Evolutionary conservation across 1,140 invertebrate species (phyloP).

Genomic region (Bombus huntii): DNA sequence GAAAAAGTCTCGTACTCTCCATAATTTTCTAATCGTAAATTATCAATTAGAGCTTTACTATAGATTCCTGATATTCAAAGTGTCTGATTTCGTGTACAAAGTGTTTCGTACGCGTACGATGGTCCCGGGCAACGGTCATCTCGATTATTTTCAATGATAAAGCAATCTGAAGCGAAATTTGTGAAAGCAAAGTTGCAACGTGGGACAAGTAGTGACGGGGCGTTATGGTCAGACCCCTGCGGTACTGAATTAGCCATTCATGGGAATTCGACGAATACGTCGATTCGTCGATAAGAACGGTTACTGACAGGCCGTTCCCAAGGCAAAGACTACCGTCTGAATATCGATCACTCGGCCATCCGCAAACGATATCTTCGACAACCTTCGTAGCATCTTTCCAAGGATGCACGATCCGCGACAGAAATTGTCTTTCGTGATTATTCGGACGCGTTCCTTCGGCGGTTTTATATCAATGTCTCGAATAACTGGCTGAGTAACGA

Average conservation of each 20-base stretch:
- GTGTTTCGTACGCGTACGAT: too few species aligned
- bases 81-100: too few species aligned
- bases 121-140: too few species aligned
- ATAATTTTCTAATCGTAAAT: too few species aligned
- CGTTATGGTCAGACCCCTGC: slow-evolving; percentile 28
- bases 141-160: background rate
- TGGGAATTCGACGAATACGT: slow-evolving; percentile 33
- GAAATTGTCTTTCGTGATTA: background rate
- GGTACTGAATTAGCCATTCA: slow-evolving; percentile 31
- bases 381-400: background rate
- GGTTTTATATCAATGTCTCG: background rate
- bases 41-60: too few species aligned
- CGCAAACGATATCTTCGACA: slow-evolving; percentile 13
- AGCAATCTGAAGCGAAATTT: background rate
- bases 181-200: background rate
- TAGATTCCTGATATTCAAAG: too few species aligned
- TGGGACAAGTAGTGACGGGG: slow-evolving; percentile 5
- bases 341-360: slow-evolving; percentile 20
- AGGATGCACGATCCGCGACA: background rate
- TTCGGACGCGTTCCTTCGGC: too few species aligned
- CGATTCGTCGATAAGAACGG: slow-evolving; percentile 35
- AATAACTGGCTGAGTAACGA: too few species aligned
- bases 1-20: fast-evolving
- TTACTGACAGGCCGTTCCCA: background rate
- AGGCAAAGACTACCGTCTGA: background rate